Evolutionary conservation across 2,888 invertebrate genomes (phyloP), one percentile per base, ranked within the genome.

Genomic region (Microchrysa polita): DNA sequence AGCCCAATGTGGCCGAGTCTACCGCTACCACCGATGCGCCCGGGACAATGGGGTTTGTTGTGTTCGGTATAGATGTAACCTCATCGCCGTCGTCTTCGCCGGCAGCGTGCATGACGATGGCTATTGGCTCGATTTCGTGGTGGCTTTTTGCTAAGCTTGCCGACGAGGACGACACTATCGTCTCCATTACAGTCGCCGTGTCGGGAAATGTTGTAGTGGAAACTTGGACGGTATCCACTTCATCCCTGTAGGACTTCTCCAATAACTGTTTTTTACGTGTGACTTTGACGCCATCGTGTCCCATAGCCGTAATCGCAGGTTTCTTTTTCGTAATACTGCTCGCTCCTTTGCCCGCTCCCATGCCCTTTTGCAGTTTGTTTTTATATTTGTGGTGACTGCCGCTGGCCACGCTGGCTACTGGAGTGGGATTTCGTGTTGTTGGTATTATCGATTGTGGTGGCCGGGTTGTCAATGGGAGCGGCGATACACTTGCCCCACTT

Each of bases 231-330:
- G 44, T 63, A 23, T 57, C 57, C 5, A 53, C 59, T 27, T 77
- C 74, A 60, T 76, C 74, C 18, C 79, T 75, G 76, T 78, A 83
- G 74, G 82, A 81, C 69, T 82, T 82, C 74, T 82, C 81, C 42
- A 80, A 77, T 73, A 83, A 77, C 78, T 84, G 83, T 74, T 84
- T 84, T 77, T 84, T 84, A 69, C 79, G 81, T 48, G 83, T 84
- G 53, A 79, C 75, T 77, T 84, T 84, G 12, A 80, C 77, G n/a
- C 84, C 84, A 77, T 84, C 84, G 77, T 83, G 84, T 2, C 84
- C 84, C 71, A 76, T 76, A 40, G 67, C 42, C 60, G 72, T 65
- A 40, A 52, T 63, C 14, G 67, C 67, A 55, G 61, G 16, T 74
- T 76, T 74, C 72, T 74, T 75, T 23, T 74, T 75, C 12, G 40